Base-by-base conservation (phyloP, 2,113 vertebrate species). In the Polypterus senegalus region DNA sequence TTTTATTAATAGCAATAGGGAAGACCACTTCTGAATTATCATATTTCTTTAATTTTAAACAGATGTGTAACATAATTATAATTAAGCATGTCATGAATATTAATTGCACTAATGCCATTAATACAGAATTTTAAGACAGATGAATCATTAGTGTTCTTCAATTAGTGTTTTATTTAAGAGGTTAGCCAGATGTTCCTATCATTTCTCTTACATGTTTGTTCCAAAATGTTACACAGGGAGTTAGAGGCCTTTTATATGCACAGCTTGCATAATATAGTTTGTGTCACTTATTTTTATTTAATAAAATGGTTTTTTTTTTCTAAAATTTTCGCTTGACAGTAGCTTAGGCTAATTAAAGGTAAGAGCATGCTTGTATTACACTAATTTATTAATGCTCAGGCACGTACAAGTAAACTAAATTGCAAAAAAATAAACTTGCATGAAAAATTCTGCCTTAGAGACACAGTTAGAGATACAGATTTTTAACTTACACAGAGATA, bases 101-200 rank as follows among this genome's bases (percentile, higher is more conserved):
- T 80, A 82, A 76, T 77, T 72, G 66, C 67, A 69, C 65, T 75
- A 75, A 65, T 76, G 70, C 69, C 64, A 76, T 74, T 74, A 71
- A 72, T 69, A 68, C 58, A 73, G 70, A 49, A n/a, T 73, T 66
- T 67, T 74, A 76, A 61, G 67, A 76, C 59, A 74, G 70, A 69
- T 64, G 63, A 72, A 63, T 74, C 66, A 70, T 68, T 76, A 72
- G 66, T 69, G 57, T 71, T 10, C n/a, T 76, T 69, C 67, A 75
- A 66, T 68, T 66, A 44, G 61, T 71, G 65, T 58, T 77, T 73
- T 74, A 73, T 76, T 79, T 79, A 75, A 78, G 67, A 77, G 61
- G 47, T 71, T 46, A 73, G 54, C 65, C 74, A 82, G 78, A 77
- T 82, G 74, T 77, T 80, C 71, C 60, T 60, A 73, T 76, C 59